Evolutionary conservation across 1,140 invertebrate genomes (phyloP), one percentile per base, ranked within the genome.

Genomic region (Calliphora vicina): DNA sequence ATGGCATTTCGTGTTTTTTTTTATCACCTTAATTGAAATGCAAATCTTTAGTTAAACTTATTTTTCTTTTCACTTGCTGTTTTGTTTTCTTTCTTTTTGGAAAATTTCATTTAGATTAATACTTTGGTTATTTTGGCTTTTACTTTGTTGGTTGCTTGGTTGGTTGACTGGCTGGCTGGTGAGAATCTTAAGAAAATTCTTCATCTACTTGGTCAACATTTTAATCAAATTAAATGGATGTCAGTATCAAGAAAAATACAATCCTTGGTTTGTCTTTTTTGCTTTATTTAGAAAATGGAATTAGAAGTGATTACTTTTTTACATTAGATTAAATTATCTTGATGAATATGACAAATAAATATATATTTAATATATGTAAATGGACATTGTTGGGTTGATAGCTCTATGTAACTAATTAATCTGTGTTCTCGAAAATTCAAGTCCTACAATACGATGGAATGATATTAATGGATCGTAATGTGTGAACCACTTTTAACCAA

Each of bases 21-120:
- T 8, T 67, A 67, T 25, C 61, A 67, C 61, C 61, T 67, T 67
- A 67, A 67, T 67, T 67, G 61, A 67, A 67, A 67, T 67, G 61
- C 61, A 67, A 67, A 67, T 67, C 61, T 67, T 67, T 67, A 20
- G 61, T 20, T 67, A 67, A 67, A 67, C 20, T 67, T 67, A 4
- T 23, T 67, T 67, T 67, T 67, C n/a, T 25, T 67, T 67, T 5
- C 50, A 6, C n/a, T 57, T 57, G 50, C n/a, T 17, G 15, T 57
- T 57, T 57, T 57, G 15, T 57, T 5, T 57, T n/a, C 5, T 3
- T 57, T n/a, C 3, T 57, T 57, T n/a, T 57, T 15, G 23, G 25
- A 67, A 23, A 23, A 25, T 23, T 67, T 67, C 23, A 25, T 67
- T 67, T 67, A 25, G 10, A 67, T 67, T 23, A 67, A 67, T 67